Percentiles rank a stretch among this genome's conserved stretches.
phyloP scores from a whole-genome alignment of 2,888 invertebrate species.

The Pseudoips prasinana region DNA sequence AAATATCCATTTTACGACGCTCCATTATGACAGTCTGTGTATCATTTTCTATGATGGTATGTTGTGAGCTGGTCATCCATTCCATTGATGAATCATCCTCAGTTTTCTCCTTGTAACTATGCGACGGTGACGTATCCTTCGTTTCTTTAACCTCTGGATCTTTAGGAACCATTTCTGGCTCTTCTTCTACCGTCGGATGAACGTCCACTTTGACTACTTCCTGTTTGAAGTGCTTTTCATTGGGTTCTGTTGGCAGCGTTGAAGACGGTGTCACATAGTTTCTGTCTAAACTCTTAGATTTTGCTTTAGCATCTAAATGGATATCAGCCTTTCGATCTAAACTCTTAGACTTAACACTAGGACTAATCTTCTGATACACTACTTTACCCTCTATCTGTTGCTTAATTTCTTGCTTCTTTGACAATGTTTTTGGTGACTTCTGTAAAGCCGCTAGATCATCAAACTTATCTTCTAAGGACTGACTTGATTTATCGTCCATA shows the following conservation, averaged over 20 bases:
- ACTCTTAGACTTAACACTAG: slow-evolving; percentile 84
- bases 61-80: slow-evolving; percentile 71
- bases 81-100: slow-evolving; percentile 76
- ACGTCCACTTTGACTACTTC: slow-evolving; percentile 76
- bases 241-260: slow-evolving; percentile 48
- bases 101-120: slow-evolving; percentile 68
- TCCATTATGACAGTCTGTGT: slow-evolving; percentile 84
- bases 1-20: slow-evolving; percentile 83
- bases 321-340: slow-evolving; percentile 84
- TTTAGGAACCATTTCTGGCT: slow-evolving; percentile 39
- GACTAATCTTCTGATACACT: slow-evolving; percentile 80
- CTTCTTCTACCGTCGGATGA: slow-evolving; percentile 60
- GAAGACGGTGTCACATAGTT: slow-evolving; percentile 78
- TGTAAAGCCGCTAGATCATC: slow-evolving; percentile 80
- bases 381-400: slow-evolving; percentile 85
- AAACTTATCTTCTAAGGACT: slow-evolving; percentile 83
- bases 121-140: slow-evolving; percentile 59
- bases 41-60: slow-evolving; percentile 76
- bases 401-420: slow-evolving; percentile 83
- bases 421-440: slow-evolving; percentile 82
- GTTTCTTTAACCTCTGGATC: slow-evolving; percentile 43
- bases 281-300: slow-evolving; percentile 86
- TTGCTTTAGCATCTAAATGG: slow-evolving; percentile 80
- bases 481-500: slow-evolving; percentile 83
- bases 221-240: slow-evolving; percentile 73